Base-by-base conservation (phyloP, 1,140 invertebrate species). In the Sarcophaga bullata region DNA sequence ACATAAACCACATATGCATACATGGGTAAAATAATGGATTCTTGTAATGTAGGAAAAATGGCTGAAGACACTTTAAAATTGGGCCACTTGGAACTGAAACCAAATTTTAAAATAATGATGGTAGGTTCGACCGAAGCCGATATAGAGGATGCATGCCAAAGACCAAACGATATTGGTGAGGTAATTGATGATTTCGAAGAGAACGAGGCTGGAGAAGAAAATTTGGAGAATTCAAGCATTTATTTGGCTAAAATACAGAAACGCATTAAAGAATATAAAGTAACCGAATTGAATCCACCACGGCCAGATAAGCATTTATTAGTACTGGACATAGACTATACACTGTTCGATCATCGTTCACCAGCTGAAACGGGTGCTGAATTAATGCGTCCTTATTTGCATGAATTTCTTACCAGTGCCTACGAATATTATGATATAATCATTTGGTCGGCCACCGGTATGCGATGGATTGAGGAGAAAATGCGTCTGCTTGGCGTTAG, bases 391-490 rank as follows among this genome's bases (percentile, higher is more conserved):
- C 98, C 98, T 0, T 98, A 94, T 90, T 92, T 99, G 50, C 98
- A 99, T 89, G 97, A 98, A 91, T 99, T 99, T 90, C 91, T 99
- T 1, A 95, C 95, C 9, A 93, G 94, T n/a, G 96, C 97, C 6
- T 99, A 99, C 90, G 93, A 95, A 87, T 90, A 96, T 89, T 97
- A 97, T 85, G 96, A 97, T 86, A 96, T 97, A 85, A 95, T 96
- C 0, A 97, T 96, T 84, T 96, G 96, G 97, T 98, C 98, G 54
- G 98, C 98, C 0, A 99, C 98, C 1, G 96, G 95, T 84, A 99
- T 99, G 97, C 98, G 97, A 86, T 99, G 97, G 97, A 98, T 99
- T 76, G 96, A 98, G 86, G 96, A 98, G 85, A 99, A 99, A 91
- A 98, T 99, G 97, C 95, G 95, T 81, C 90, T 98, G 37, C 91